phyloP scores from a whole-genome alignment of 2,888 invertebrate species.

The Monochamus alternatus region DNA sequence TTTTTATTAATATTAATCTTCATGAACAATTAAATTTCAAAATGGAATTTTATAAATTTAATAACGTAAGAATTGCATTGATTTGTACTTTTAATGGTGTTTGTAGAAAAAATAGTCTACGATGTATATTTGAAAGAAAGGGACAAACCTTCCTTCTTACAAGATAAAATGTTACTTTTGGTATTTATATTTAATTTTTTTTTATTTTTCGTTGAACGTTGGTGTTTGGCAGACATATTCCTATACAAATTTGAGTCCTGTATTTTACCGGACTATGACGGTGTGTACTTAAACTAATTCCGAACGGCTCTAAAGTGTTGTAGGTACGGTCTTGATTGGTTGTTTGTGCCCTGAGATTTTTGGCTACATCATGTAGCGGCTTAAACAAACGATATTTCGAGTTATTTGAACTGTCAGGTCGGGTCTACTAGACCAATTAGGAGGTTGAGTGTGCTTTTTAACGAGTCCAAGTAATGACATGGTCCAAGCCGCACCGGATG shows the following conservation, averaged over 20 bases:
- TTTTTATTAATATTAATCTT: too few relatives aligned
- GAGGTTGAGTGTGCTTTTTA: conserved; percentile 66
- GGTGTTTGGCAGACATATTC: too few relatives aligned
- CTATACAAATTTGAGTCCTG: background rate
- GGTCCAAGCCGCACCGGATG: conserved; percentile 67
- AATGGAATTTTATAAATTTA: too few relatives aligned
- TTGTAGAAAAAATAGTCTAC: too few relatives aligned
- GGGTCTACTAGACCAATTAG: conserved; percentile 66
- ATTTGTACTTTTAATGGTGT: too few relatives aligned
- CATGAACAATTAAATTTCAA: too few relatives aligned
- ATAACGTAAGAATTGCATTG: too few relatives aligned
- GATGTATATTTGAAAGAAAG: too few relatives aligned
- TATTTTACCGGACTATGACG: conserved; percentile 25
- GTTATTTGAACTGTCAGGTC: conserved; percentile 62
- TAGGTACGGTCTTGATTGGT: conserved; percentile 41
- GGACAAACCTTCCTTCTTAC: too few relatives aligned
- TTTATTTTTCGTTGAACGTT: too few relatives aligned
- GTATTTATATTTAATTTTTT: too few relatives aligned
- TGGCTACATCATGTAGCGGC: conserved; percentile 57
- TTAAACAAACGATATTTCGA: conserved; percentile 58
- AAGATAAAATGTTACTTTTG: too few relatives aligned
- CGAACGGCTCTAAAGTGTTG: conserved; percentile 33
- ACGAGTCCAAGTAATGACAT: conserved; percentile 67
- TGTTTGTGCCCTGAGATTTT: conserved; percentile 49
- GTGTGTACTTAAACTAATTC: conserved; percentile 32